phyloP scores from a whole-genome alignment of 2,797 vertebrate genomes.

The Myotis findleyi region DNA sequence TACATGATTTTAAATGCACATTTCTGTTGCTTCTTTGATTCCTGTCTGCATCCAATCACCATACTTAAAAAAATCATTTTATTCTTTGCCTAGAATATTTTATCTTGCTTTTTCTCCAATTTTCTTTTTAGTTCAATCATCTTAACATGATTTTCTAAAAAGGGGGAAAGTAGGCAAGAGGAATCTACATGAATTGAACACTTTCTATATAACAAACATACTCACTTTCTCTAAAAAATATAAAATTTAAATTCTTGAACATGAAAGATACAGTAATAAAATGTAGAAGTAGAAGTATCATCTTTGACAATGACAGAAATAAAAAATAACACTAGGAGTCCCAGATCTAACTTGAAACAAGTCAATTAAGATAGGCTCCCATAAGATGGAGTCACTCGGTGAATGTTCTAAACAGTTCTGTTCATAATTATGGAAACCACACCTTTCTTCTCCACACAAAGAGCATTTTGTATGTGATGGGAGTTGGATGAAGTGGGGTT shows the following conservation, averaged over 20 bases:
- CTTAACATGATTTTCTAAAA: not conserved
- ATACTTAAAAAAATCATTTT: not conserved
- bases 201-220: not conserved
- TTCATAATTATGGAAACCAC: not conserved
- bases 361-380: not conserved
- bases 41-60: not conserved
- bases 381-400: not conserved
- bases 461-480: not conserved
- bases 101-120: not conserved
- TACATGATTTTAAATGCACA: not conserved
- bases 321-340: not conserved
- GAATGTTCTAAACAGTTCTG: not conserved
- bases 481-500: not conserved
- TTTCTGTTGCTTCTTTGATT: not conserved
- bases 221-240: not conserved
- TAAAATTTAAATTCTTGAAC: constrained; percentile 5
- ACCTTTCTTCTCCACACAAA: not conserved
- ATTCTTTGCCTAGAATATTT: not conserved
- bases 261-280: not conserved
- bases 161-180: not conserved
- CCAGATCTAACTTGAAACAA: not conserved
- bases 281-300: not conserved
- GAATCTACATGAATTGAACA: not conserved
- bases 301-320: not conserved
- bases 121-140: constrained; percentile 7